Conservation (phyloP, 2,797 vertebrate genomes). For the Xiphorhynchus erythropygius region DNA sequence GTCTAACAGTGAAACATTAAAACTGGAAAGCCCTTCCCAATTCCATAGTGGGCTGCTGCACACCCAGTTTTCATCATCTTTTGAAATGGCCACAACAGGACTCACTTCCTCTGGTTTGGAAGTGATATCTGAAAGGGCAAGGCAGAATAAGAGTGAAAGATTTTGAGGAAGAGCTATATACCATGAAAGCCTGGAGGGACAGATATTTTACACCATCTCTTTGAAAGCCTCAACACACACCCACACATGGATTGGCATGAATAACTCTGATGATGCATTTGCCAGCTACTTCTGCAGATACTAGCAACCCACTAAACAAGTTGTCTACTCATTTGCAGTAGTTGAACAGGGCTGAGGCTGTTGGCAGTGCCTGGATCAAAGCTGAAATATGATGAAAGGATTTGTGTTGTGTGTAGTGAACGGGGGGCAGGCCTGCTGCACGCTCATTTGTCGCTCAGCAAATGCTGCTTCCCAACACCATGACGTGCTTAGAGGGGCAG, state of each 20-base stretch:
- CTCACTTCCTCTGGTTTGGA: neutral
- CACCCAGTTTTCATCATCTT: neutral
- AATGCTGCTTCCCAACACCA: neutral
- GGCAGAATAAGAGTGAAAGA: neutral
- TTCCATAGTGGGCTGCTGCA: neutral
- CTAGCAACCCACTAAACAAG: neutral
- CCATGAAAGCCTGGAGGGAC: neutral
- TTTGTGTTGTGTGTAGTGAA: neutral
- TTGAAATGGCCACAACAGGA: neutral
- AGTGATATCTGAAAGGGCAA: neutral
- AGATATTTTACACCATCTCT: neutral
- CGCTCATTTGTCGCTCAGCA: neutral
- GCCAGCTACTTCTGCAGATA: neutral
- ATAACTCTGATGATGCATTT: neutral
- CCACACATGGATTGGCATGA: neutral
- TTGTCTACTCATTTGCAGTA: neutral
- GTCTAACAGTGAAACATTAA: neutral
- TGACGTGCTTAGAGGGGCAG: neutral
- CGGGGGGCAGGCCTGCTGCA: neutral
- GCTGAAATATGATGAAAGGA: neutral
- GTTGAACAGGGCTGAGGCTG: neutral
- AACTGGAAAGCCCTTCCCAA: neutral
- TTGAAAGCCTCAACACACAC: neutral
- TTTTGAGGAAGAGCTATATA: neutral
- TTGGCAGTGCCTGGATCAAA: neutral